Percentiles rank a stretch among this genome's conserved stretches.
These are phyloP conservation scores for Cassiopea xamachana DNA, from an alignment of 30 jellyfish, hydroid and myxozoan genomes.

Conservation along the genomic window DNA sequence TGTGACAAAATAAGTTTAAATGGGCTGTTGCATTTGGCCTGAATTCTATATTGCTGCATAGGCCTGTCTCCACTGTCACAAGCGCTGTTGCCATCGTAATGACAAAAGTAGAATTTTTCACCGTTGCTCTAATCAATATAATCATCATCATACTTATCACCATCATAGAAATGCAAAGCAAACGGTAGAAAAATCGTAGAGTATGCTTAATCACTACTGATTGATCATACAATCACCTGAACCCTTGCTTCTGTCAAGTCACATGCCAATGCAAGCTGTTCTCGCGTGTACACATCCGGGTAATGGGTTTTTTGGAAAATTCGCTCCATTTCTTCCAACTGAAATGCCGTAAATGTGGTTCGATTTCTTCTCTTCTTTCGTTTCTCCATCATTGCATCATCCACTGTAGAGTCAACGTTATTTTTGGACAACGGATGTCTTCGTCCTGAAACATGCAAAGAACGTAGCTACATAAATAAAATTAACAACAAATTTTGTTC, in stretches of 20 bases:
- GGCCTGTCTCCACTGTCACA: no score
- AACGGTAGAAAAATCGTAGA: no score
- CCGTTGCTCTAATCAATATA: no score
- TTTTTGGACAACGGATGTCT: conserved; percentile 13
- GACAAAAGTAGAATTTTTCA: no score
- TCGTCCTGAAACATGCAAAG: conserved; percentile 17
- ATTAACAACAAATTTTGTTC: no score
- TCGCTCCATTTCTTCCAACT: conserved; percentile 86
- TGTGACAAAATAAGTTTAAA: background rate
- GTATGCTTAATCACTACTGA: no score
- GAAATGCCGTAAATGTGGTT: conserved; percentile 81
- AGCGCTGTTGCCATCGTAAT: no score
- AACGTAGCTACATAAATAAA: no score
- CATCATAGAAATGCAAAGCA: no score
- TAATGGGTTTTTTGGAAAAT: conserved; percentile 83
- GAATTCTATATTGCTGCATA: no score
- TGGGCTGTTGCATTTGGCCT: background rate
- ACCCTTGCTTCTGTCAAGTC: conserved; percentile 87
- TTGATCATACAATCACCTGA: conserved; percentile 56
- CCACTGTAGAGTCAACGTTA: conserved; percentile 48
- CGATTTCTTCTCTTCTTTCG: conserved; percentile 84
- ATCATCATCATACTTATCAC: no score
- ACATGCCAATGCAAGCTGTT: conserved; percentile 80
- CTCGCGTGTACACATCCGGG: conserved; percentile 89
- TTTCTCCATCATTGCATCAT: conserved; percentile 61